Conservation (phyloP, 1,140 invertebrate species). For the Zaprionus nigranus region DNA sequence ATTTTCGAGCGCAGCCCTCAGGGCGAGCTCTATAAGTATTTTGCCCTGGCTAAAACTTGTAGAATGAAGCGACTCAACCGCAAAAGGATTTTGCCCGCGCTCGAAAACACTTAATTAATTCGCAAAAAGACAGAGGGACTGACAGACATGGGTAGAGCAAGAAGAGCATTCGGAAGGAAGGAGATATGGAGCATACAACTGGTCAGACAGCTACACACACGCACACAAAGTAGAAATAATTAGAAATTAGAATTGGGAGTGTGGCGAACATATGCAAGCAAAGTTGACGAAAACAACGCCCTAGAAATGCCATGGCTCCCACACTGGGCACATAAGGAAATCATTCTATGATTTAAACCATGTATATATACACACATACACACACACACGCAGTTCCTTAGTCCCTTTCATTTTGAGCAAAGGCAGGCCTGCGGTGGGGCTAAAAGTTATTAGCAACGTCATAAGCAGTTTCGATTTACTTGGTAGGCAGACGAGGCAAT, state of each 20-base stretch:
- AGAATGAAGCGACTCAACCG: conserved; percentile 61
- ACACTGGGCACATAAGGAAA: conserved; percentile 10
- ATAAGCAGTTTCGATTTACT: conserved; percentile 63
- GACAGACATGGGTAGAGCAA: background rate
- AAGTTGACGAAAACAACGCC: conserved; percentile 68
- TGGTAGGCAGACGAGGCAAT: conserved; percentile 17
- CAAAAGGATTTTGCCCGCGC: conserved; percentile 83
- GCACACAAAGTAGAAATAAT: conserved; percentile 68
- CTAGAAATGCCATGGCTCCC: conserved; percentile 47
- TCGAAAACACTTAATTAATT: conserved; percentile 84
- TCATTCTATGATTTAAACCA: conserved; percentile 49
- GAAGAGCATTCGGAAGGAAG: conserved; percentile 8
- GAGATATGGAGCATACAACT: conserved; percentile 55
- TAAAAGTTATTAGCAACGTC: conserved; percentile 32
- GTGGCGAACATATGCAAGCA: conserved; percentile 72
- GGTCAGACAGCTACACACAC: conserved; percentile 62
- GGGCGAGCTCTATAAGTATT: background rate
- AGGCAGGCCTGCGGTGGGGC: background rate
- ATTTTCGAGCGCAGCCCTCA: conserved; percentile 46
- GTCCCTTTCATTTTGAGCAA: conserved; percentile 44
- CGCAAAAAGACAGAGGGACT: conserved; percentile 65
- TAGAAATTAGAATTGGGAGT: conserved; percentile 84
- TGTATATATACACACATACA: conserved; percentile 5
- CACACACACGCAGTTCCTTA: background rate
- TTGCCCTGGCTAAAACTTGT: conserved; percentile 28